phyloP scores from a whole-genome alignment of 2,797 vertebrate species.

The Mus spretus region DNA sequence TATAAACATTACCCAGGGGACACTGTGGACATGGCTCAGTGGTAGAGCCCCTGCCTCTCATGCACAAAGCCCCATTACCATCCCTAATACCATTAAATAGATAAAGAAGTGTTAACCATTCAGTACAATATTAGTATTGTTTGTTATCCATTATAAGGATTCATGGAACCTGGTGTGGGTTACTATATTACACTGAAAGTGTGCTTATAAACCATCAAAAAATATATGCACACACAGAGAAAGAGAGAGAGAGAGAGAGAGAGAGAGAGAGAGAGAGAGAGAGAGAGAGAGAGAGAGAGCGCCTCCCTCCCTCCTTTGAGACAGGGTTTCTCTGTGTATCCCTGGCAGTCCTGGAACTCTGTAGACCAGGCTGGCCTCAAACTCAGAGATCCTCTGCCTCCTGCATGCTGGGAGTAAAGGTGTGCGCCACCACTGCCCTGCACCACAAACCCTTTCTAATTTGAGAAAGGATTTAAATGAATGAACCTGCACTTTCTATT shows the following conservation, averaged over 20 bases:
- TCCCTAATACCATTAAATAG: not conserved
- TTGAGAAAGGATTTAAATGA: constrained; percentile 13
- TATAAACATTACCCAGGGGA: not conserved
- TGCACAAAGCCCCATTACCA: not conserved
- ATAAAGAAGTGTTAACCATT: not conserved
- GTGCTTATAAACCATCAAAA: not conserved
- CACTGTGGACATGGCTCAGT: not conserved
- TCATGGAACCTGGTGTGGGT: not conserved
- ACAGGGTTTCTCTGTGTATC: not conserved
- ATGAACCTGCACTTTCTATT: not conserved
- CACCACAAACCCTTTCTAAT: not conserved
- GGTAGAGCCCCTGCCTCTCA: not conserved
- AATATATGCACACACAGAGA: not conserved
- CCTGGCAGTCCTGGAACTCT: not conserved
- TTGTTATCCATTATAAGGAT: not conserved
- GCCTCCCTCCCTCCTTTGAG: too few relatives aligned
- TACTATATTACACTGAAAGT: not conserved
- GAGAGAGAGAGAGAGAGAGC: too few relatives aligned
- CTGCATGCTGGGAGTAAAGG: not conserved
- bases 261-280: too few relatives aligned
- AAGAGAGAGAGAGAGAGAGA: too few relatives aligned
- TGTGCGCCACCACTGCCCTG: not conserved
- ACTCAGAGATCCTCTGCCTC: not conserved
- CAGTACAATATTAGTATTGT: not conserved
- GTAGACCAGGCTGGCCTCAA: not conserved